Conservation (phyloP, 2,113 vertebrate species). For the Psilopogon haemacephalus region DNA sequence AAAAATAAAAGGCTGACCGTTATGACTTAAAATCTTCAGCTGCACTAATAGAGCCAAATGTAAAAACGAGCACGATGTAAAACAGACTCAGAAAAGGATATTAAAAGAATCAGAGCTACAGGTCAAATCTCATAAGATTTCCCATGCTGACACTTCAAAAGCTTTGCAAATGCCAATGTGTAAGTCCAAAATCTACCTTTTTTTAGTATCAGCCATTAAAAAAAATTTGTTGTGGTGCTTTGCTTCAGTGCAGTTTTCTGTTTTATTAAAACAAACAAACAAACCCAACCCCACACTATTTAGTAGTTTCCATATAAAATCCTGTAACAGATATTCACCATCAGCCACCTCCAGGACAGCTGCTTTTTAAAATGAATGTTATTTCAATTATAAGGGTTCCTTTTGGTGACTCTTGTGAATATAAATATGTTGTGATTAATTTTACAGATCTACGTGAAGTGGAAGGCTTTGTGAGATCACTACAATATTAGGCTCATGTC, state of each 20-base stretch:
- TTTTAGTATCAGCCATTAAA: background rate
- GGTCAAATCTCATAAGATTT: background rate
- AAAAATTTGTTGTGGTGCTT: background rate
- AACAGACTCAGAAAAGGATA: constrained; percentile 32
- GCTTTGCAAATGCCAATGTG: background rate
- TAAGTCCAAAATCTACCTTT: background rate
- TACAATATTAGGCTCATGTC: background rate
- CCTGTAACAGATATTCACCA: background rate
- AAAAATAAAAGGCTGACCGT: constrained; percentile 2
- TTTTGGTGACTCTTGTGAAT: background rate
- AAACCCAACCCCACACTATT: background rate
- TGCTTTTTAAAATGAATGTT: background rate
- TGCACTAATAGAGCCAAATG: background rate
- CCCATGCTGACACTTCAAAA: constrained; percentile 16
- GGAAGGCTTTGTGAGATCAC: background rate
- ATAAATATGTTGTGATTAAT: constrained; percentile 17
- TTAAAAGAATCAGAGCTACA: constrained; percentile 28
- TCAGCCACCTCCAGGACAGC: background rate
- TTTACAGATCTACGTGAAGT: background rate
- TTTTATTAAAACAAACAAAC: too few relatives aligned
- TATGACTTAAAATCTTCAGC: constrained; percentile 10
- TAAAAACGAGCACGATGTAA: constrained; percentile 22
- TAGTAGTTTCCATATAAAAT: background rate
- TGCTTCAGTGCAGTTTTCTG: background rate
- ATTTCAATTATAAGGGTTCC: constrained; percentile 16